Base-by-base conservation (phyloP, 2,888 invertebrate genomes). In the Drosophila neonasuta region DNA sequence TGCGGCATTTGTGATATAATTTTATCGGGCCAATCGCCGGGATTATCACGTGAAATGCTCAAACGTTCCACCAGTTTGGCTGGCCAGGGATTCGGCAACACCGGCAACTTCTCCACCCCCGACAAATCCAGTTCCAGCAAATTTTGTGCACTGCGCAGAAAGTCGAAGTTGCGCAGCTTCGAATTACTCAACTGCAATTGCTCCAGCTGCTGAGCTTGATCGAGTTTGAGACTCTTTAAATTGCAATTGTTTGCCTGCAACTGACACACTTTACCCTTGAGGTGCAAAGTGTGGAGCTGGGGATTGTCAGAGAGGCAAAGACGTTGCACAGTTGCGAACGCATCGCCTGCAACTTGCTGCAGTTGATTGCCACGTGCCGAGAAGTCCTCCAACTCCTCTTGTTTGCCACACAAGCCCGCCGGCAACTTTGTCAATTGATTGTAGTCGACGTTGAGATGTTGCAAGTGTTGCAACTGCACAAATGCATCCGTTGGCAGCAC, bases 61-160 rank as follows among this genome's bases (percentile, higher is more conserved):
- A 80, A 10, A n/a, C 75, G 69, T 24, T 75, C 46, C 50, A 80
- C 9, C 0, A 46, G 48, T n/a, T 46, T 49, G 11, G 77, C 73
- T 6, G 66, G 58, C 61, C 75, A 70, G 5, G 79, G 68, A 9
- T 57, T 11, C 0, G 79, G 81, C 30, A 79, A 42, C 0, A 24
- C 49, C 5, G 58, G 65, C n/a, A 80, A 49, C 10, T 59, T 36
- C 5, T 68, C 52, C 10, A 80, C 63, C 0, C 79, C 79, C 1
- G 79, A 63, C 5, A 80, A 15, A 57, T 80, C 81, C 56, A 80
- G 17, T 8, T 80, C 79, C 3, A 77, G 36, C 2, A 80, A 36
- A 17, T 49, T 64, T 2, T 3, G 67, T 24, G 79, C 73, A 29
- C 70, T 68, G 2, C 51, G 63, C 3, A 80, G 51, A n/a, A 80